phyloP scores from a whole-genome alignment of 2,113 vertebrate genomes.

The Protomyctophum bolini region DNA sequence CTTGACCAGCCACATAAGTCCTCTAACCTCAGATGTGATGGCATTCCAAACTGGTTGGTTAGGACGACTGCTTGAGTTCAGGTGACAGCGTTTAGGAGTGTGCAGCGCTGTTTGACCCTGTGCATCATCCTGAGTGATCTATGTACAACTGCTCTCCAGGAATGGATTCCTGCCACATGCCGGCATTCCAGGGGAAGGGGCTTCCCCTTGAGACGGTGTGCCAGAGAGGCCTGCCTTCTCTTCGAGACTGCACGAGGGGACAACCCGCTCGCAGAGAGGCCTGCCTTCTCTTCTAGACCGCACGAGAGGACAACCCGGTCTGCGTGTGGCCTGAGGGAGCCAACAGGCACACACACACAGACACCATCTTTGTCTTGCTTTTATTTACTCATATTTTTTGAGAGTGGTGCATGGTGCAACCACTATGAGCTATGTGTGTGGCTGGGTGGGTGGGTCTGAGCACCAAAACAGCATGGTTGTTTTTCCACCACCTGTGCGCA shows the following conservation, averaged over 20 bases:
- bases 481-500: no score
- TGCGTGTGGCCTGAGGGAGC: neutral
- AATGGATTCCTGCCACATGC: slow-evolving; percentile 53
- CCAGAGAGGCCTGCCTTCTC: slow-evolving; percentile 42
- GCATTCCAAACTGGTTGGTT: no score
- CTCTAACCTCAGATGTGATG: no score
- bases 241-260: neutral
- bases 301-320: neutral
- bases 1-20: no score
- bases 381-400: no score
- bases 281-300: slow-evolving; percentile 15
- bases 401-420: no score
- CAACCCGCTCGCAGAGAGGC: slow-evolving; percentile 33
- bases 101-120: slow-evolving; percentile 30
- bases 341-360: neutral
- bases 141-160: slow-evolving; percentile 50
- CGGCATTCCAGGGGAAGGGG: slow-evolving; percentile 54
- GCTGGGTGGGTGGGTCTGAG: no score
- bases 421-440: no score
- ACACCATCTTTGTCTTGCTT: neutral
- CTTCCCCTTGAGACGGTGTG: slow-evolving; percentile 32
- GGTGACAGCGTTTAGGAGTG: slow-evolving; percentile 6
- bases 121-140: slow-evolving; percentile 42
- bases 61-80: neutral
- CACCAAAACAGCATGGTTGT: no score